phyloP scores from a whole-genome alignment of 2,797 vertebrate genomes.

The Brachyrhaphis roseni region DNA sequence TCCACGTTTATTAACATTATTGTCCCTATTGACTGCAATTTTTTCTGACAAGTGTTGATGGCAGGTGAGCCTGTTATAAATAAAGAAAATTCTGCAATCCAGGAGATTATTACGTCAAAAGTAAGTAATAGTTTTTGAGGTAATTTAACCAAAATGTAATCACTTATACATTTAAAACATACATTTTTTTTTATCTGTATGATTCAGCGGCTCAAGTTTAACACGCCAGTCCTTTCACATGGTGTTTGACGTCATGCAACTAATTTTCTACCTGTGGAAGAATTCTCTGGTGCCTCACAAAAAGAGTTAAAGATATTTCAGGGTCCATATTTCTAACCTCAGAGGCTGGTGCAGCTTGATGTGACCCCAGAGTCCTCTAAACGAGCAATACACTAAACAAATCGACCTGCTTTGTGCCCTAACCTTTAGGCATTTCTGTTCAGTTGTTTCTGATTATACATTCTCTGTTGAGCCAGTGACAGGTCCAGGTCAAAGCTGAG shows the following conservation, averaged over 20 bases:
- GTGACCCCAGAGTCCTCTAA: conserved; percentile 54
- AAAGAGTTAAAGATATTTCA: conserved; percentile 54
- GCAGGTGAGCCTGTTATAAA: conserved; percentile 1
- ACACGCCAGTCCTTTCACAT: conserved; percentile 18
- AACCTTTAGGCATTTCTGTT: conserved; percentile 46
- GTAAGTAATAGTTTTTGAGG: not conserved
- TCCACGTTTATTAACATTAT: not conserved
- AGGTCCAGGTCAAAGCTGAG: conserved; percentile 42
- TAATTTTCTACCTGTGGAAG: conserved; percentile 18
- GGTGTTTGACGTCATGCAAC: conserved; percentile 12
- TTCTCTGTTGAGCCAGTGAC: conserved; percentile 43
- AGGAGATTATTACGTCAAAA: not conserved
- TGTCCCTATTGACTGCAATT: conserved; percentile 27
- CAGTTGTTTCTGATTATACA: conserved; percentile 47
- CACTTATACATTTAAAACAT: conserved; percentile 1
- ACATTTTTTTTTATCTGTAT: not conserved
- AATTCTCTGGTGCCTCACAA: conserved; percentile 31
- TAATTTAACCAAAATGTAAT: conserved; percentile 33
- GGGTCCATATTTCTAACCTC: conserved; percentile 36
- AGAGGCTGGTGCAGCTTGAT: conserved; percentile 51
- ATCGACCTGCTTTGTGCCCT: conserved; percentile 50
- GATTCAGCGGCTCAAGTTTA: conserved; percentile 8
- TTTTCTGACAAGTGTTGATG: conserved; percentile 27
- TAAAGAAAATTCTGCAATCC: not conserved
- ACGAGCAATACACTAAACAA: conserved; percentile 48